Evolutionary conservation across 2,797 vertebrate species (phyloP), one percentile per base, ranked within the genome.

Genomic region (Onychomys leucogaster): DNA sequence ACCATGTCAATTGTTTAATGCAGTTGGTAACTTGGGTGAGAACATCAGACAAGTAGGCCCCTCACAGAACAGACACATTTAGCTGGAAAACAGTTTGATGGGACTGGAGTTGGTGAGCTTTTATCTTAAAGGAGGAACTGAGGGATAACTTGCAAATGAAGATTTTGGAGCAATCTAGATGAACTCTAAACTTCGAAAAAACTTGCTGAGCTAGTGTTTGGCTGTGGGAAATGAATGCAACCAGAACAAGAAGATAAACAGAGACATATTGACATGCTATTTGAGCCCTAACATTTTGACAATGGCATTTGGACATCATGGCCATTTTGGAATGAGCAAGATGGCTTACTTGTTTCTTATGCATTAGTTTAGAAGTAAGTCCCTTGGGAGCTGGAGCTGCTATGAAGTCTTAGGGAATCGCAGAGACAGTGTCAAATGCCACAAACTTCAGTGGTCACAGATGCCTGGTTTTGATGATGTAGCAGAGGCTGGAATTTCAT

Each of bases 1-100:
- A 96, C 55, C 37, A 14, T 13, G 41, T 71, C 85, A 61, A 65
- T 85, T 95, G 75, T 93, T 95, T 94, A 71, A 84, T 69, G 7
- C 32, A 27, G 3, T 21, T 95, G 71, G 63, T 94, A 92, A 80
- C 21, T 41, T 80, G 55, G 75, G n/a, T 90, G 82, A 85, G 73
- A 95, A 82, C 3, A 90, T 95, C 14, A 57, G 7, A 55, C 6
- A 89, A 61, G 34, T 29, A 43, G 27, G 32, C 94, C 6, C 19
- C 23, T 34, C 16, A 49, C 7, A 7, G 52, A 92, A 80, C 76
- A 41, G 52, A 61, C 76, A 17, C 13, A 37, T 69, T 88, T 57
- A 41, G 7, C 17, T 80, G 49, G 46, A 90, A 89, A 75, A 63
- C 82, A 71, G 85, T 27, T 87, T 46, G 25, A 11, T 82, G 85